Base-by-base conservation (phyloP, 1,140 invertebrate genomes). In the Drosophila kepulauana region DNA sequence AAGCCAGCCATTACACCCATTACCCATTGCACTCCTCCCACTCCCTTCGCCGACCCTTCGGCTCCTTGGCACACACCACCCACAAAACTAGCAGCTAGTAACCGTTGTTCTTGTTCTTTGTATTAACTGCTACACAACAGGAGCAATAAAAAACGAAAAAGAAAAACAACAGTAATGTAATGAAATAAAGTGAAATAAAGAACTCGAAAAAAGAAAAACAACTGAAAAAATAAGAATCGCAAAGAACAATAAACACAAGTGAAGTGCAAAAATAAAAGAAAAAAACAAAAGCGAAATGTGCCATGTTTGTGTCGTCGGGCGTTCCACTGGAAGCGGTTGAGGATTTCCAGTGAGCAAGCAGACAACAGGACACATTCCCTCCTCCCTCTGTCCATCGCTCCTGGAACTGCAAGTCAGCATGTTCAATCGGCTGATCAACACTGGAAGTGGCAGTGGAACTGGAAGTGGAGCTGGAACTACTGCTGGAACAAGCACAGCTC, bases 401-500 rank as follows among this genome's bases (percentile, higher is more conserved):
- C 11, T 4, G 1, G 41, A 25, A 3, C 41, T 43, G 35, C 7
- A 38, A 38, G 4, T 43, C 41, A 52, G n/a, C 13, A 71, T 87
- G 82, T 87, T 82, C 30, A 87, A 79, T 45, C 70, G 82, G 41
- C 65, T 78, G 54, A 64, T 49, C 7, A 67, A 64, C 49, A 33
- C 57, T 66, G 79, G 68, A 52, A 20, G 66, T 16, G 62, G 35
- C 2, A 38, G 7, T 38, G 35, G 35, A 38, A 28, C 51, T 66
- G 79, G 68, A 48, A 20, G 66, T n/a, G 62, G 49, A 1, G 7
- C 62, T 3, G 78, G 64, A 10, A n/a, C 56, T 5, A 67, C 59
- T n/a, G 1, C 11, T 38, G 41, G 8, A 61, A 33, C 35, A 3
- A 38, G 35, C 35, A 10, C 35, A 3, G 59, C 57, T 4, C 38